Evolutionary conservation across 2,888 invertebrate species (phyloP), one percentile per base, ranked within the genome.

Genomic region (Tridacna gigas): DNA sequence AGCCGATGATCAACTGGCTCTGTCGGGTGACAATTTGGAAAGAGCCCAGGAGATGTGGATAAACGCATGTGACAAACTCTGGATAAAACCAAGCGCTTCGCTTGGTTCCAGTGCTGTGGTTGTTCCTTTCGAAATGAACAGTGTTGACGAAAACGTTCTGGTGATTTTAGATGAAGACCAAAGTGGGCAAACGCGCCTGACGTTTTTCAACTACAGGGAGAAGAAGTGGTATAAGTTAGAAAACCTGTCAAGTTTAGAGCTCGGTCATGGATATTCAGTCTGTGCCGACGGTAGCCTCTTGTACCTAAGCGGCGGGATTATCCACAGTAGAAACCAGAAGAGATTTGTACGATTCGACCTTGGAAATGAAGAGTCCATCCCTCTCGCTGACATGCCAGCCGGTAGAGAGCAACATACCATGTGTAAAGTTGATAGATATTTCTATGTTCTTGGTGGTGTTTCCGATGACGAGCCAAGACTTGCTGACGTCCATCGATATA

Each of bases 321-420:
- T 37, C 12, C 37, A 69, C 26, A 67, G 18, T n/a, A 69, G 66
- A 18, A 66, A 77, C n/a, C 37, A 71, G 45, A 69, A 56, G 47
- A 20, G 47, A 20, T 82, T 86, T n/a, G 22, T 86, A 25, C 26
- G 48, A 15, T 84, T 80, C 73, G 51, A 81, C 47, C 74, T 37
- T 22, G 69, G 63, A 9, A 69, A 56, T 13, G 74, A 74, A 12
- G 12, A 26, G 0, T 86, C 84, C 81, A n/a, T 48, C 0, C 61
- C 25, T 9, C 75, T 80, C 12, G 18, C 26, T 20, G 22, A 73
- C 20, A 76, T 86, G 45, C 78, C 80, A 5, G 48, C 75, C 0
- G 86, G 80, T 0, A 51, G 84, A 22, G 82, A 86, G 20, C 80
- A 80, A 51, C 86, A 86, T 73, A 67, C 26, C 18, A 86, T 86